Evolutionary conservation across 2,113 vertebrate genomes (phyloP), one percentile per base, ranked within the genome.

Genomic region (Poicephalus gulielmi): DNA sequence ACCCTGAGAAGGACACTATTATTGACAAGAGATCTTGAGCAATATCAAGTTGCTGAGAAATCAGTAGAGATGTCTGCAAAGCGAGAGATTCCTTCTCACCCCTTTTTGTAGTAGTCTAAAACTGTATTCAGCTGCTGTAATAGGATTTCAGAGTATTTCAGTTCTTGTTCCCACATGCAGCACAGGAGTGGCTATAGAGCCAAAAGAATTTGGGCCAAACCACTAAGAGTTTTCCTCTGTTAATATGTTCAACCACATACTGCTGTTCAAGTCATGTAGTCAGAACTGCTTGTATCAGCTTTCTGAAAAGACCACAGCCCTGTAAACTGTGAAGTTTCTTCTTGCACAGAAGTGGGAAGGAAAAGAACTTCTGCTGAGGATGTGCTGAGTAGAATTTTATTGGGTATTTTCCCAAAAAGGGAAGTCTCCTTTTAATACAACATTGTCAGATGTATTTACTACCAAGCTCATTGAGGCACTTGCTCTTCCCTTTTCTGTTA

Each of bases 121-220:
- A 43, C 15, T 30, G 30, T 25, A 70, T n/a, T 64, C 43, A 47
- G 33, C 33, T 46, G 5, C 33, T 49, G 5, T 25, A 67, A 24
- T 8, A 81, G 50, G 60, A 77, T 92, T 90, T 75, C 66, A 88
- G 71, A 86, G 25, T 10, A 77, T 83, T 87, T 91, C 44, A 47
- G 13, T 83, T 94, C 87, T 39, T 6, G 2, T 75, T 90, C 71
- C 3, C 5, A 75, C 82, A 59, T 11, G 55, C 44, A 89, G 83
- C 68, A 90, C 66, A 78, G 47, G 22, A 86, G n/a, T 44, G 66
- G 30, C 60, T 81, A 64, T 63, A 71, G 60, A 95, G 79, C 82
- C 90, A 95, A 67, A 93, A 77, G 46, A 81, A 83, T 74, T 83
- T 60, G 31, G 66, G 76, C 76, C 92, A 96, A 94, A 92, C 91